phyloP scores from a whole-genome alignment of 2,797 vertebrate species.

The Buphagus erythrorhynchus region DNA sequence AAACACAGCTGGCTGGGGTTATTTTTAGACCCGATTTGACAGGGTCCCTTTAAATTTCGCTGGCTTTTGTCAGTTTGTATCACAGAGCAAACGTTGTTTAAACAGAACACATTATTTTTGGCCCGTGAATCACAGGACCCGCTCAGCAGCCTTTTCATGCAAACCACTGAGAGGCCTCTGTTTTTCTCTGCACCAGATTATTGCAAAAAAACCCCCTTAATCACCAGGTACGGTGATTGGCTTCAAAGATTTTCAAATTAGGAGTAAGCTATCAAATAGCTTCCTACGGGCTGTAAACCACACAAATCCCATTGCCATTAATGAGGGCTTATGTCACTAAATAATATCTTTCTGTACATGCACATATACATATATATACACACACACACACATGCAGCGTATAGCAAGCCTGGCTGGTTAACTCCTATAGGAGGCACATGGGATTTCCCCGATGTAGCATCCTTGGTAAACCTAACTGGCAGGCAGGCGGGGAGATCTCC shows the following conservation, averaged over 20 bases:
- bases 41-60: conserved; percentile 39
- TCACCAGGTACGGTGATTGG: conserved; percentile 20
- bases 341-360: not conserved
- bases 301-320: conserved; percentile 8
- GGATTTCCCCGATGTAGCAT: not conserved
- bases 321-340: conserved; percentile 31
- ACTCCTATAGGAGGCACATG: not conserved
- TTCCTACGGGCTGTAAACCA: conserved; percentile 7
- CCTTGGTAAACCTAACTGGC: not conserved
- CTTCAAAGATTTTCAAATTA: conserved; percentile 60
- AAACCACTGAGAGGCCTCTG: not conserved
- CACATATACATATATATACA: accelerated
- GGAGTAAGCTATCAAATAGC: conserved; percentile 35
- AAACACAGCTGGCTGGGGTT: conserved; percentile 56
- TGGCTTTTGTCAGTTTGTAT: conserved; percentile 46
- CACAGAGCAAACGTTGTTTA: conserved; percentile 32
- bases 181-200: conserved; percentile 21
- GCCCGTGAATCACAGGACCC: conserved; percentile 27
- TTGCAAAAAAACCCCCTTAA: not conserved
- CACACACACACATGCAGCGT: accelerated
- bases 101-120: conserved; percentile 57
- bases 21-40: conserved; percentile 36
- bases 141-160: not conserved
- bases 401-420: not conserved
- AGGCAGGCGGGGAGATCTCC: not conserved